Evolutionary conservation across 1,140 invertebrate genomes (phyloP).

Genomic region (Amyelois transitella): DNA sequence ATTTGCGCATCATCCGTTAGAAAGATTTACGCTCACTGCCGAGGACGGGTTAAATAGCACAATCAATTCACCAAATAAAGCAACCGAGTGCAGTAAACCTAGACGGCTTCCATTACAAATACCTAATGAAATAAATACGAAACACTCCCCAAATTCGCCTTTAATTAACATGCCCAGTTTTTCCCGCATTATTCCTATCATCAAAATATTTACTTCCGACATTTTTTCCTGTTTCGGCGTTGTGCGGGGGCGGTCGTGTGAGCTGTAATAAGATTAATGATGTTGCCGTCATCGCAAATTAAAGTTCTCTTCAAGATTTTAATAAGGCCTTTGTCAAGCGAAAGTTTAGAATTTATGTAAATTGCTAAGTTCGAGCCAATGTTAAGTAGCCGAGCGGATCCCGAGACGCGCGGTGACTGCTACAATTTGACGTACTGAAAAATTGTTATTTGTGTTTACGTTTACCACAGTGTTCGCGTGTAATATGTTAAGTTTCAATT

Average conservation of each 20-base stretch:
- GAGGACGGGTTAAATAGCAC: slow-evolving; percentile 39
- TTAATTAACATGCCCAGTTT: not conserved
- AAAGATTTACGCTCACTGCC: slow-evolving; percentile 47
- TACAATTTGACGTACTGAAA: slow-evolving; percentile 1
- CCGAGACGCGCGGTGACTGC: not conserved
- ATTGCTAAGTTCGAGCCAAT: slow-evolving; percentile 46
- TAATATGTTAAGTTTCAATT: slow-evolving; percentile 53
- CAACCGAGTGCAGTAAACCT: slow-evolving; percentile 27
- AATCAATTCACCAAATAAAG: slow-evolving; percentile 50
- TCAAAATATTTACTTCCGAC: slow-evolving; percentile 24
- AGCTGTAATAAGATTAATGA: slow-evolving; percentile 56
- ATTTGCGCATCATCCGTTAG: slow-evolving; percentile 49
- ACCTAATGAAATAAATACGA: slow-evolving; percentile 13
- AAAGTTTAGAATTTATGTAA: slow-evolving; percentile 58
- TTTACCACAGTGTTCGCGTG: not conserved
- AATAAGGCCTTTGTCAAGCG: slow-evolving; percentile 56
- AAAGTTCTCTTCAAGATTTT: slow-evolving; percentile 64
- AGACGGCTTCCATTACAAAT: slow-evolving; percentile 22
- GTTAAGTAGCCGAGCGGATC: no score
- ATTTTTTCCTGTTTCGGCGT: slow-evolving; percentile 20
- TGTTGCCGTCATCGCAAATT: slow-evolving; percentile 54
- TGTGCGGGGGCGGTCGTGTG: slow-evolving; percentile 31
- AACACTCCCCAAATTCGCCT: slow-evolving; percentile 7
- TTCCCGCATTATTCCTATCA: slow-evolving; percentile 15
- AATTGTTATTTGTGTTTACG: not conserved